phyloP scores from a whole-genome alignment of 2,113 vertebrate genomes.

The Ploceus nigricollis region DNA sequence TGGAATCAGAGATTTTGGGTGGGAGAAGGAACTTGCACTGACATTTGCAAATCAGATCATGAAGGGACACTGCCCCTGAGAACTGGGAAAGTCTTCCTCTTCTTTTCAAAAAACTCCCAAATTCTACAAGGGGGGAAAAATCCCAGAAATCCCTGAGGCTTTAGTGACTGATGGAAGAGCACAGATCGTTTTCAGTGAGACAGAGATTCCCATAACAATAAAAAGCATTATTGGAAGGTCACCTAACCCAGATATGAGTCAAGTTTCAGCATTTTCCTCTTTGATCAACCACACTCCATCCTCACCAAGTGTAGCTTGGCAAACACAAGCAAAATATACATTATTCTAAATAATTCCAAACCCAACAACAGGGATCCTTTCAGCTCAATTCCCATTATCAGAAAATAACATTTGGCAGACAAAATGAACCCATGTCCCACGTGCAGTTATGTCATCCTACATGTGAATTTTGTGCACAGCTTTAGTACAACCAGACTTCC shows the following conservation, averaged over 20 bases:
- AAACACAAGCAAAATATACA: not conserved
- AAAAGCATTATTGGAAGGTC: not conserved
- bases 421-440: not conserved
- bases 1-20: not conserved
- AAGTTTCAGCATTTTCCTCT: fast-evolving
- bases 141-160: not conserved
- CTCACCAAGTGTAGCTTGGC: not conserved
- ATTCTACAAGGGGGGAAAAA: not conserved
- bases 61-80: not conserved
- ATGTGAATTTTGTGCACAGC: not conserved
- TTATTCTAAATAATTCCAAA: not conserved
- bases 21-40: not conserved
- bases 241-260: not conserved
- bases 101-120: not conserved
- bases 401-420: not conserved
- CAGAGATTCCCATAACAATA: not conserved
- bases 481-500: not conserved
- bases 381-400: not conserved
- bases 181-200: not conserved
- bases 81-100: not conserved
- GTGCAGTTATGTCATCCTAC: not conserved
- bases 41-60: not conserved
- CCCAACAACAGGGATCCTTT: not conserved
- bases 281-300: not conserved
- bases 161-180: not conserved